Conservation (phyloP, 1,140 invertebrate genomes). For the Drosophila setifemur region DNA sequence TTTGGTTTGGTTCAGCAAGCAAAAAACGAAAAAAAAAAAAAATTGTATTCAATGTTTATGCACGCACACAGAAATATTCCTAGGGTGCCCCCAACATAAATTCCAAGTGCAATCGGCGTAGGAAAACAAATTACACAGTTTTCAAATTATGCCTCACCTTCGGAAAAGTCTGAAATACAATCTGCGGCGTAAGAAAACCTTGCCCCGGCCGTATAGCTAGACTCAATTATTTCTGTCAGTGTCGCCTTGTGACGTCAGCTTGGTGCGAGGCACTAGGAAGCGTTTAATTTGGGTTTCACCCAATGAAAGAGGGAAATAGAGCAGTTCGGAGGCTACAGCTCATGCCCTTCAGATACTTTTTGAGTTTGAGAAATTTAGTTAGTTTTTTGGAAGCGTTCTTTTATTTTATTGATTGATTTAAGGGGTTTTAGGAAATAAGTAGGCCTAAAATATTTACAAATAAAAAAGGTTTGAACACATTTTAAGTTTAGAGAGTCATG, state of each 20-base stretch:
- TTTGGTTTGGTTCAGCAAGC: conserved; percentile 24
- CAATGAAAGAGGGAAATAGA: background rate
- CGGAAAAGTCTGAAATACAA: conserved; percentile 42
- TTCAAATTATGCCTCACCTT: conserved; percentile 40
- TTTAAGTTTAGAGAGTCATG: no score
- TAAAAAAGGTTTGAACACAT: no score
- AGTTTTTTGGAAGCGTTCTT: no score
- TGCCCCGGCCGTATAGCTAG: background rate
- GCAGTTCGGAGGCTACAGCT: no score
- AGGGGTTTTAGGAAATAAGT: background rate
- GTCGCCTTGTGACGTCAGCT: conserved; percentile 29
- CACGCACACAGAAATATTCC: conserved; percentile 1
- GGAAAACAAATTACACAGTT: conserved; percentile 42
- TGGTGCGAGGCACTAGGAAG: conserved; percentile 23
- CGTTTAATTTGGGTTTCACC: conserved; percentile 1
- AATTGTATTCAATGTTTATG: conserved; percentile 39
- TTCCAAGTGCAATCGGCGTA: conserved; percentile 40
- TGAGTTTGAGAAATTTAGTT: no score
- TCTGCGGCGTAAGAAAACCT: conserved; percentile 33
- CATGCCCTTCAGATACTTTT: no score
- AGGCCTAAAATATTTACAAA: background rate
- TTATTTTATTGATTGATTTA: background rate
- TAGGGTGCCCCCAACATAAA: conserved; percentile 22
- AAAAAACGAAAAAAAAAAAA: conserved; percentile 2
- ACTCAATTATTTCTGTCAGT: conserved; percentile 24